These are phyloP conservation scores for Hydrophis major DNA, from an alignment of 2,797 vertebrate genomes.

Conservation along the genomic window DNA sequence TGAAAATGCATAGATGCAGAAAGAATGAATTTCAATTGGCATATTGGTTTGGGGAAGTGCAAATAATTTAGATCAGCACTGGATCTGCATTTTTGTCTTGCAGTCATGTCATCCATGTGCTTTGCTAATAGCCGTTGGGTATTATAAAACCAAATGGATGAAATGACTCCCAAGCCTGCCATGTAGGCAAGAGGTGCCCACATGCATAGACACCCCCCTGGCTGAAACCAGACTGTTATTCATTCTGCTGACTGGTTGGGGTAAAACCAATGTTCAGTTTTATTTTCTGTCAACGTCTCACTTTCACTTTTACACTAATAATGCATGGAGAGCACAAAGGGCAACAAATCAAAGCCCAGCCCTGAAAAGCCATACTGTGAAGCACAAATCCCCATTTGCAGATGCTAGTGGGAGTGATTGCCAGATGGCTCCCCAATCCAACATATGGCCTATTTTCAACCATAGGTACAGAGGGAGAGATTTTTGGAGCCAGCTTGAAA, in stretches of 20 bases:
- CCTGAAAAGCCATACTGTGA: slow-evolving; percentile 1
- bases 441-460: slow-evolving; percentile 30
- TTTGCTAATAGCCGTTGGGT: too few relatives aligned
- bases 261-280: slow-evolving; percentile 12
- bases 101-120: neutral
- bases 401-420: slow-evolving; percentile 9
- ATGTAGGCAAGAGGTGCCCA: neutral
- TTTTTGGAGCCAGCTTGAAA: slow-evolving; percentile 18
- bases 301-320: slow-evolving; percentile 31
- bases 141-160: neutral
- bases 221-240: neutral
- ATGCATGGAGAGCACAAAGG: neutral
- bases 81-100: neutral
- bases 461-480: slow-evolving; percentile 26
- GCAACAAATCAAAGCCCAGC: neutral
- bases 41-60: neutral
- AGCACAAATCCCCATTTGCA: slow-evolving; percentile 13
- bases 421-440: slow-evolving; percentile 41
- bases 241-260: slow-evolving; percentile 15
- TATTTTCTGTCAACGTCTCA: slow-evolving; percentile 23
- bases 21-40: neutral
- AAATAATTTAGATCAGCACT: neutral
- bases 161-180: neutral
- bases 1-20: neutral
- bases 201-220: neutral